Evolutionary conservation across 1,140 invertebrate genomes (phyloP), one percentile per base, ranked within the genome.

Genomic region (Drosophila ananassae): DNA sequence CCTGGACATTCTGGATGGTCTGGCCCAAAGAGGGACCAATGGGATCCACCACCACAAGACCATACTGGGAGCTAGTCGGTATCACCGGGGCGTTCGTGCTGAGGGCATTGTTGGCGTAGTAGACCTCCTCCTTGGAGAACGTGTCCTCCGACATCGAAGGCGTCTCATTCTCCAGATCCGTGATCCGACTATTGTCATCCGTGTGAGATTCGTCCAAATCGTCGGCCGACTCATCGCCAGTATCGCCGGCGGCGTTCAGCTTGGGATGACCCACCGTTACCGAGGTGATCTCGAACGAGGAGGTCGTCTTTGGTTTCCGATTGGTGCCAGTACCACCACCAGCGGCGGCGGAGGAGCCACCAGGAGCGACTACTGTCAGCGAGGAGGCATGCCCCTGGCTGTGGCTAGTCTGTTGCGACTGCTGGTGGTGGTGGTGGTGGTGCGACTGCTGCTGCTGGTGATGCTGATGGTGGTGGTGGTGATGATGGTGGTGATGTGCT

Each of bases 141-240:
- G 96, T 96, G 76, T 97, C 96, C 92, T 97, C 96, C 4, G 96
- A 96, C 92, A 95, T 96, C 82, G 95, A 96, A 13, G 96, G 96
- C 25, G 96, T 97, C 92, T 97, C 96, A 92, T 96, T 95, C 92
- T 96, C 95, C 79, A 96, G 93, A 89, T 97, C 96, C n/a, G 96
- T 96, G 61, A 96, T 94, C 78, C 96, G 93, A 75, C 96, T 96
- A 81, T 95, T 95, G 90, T 96, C 96, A 92, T 98, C 97, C 64
- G 97, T 97, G 92, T 98, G 97, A 92, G 96, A 97, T 94, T 98
- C 97, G 92, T 98, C 97, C 91, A 98, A 93, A 94, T 98, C 97
- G 92, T 98, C 97, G 73, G 97, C 96, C 50, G 97, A 98, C 92
- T 98, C 97, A 66, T 97, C 97, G 83, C 97, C 97, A 66, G 95